Base-by-base conservation (phyloP, 2,888 invertebrate genomes). In the Pandemis corylana region DNA sequence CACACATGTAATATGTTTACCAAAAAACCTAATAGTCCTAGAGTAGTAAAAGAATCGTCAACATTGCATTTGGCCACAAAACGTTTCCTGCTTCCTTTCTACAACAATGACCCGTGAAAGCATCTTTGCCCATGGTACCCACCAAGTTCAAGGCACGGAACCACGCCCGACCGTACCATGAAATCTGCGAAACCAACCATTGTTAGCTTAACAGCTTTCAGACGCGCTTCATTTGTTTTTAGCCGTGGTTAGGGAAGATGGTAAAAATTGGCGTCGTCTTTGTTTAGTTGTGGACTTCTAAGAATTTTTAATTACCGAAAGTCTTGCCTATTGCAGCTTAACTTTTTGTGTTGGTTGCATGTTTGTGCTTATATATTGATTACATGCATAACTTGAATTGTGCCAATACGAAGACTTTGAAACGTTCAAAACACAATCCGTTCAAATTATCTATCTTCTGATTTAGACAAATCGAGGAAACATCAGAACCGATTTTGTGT, bases 131-230 rank as follows among this genome's bases (percentile, higher is more conserved):
- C 62, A 68, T 62, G 71, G 28, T 51, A 63, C 66, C 68, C 28
- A 70, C 68, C 74, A 79, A 78, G 80, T 80, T 79, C 78, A 78
- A 77, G 79, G 77, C 51, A 41, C 78, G 79, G 78, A 77, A 77
- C 72, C 76, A 61, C 61, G 76, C 76, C 36, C 70, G 62, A 71
- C 70, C 59, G 69, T 59, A 68, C 78, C 78, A 68, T 78, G 78
- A 80, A 80, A 78, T 81, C 65, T 70, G 78, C 79, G 68, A 64
- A 64, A 74, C 72, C 71, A 71, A 69, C 66, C 76, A 78, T 80
- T 81, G 79, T 78, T 78, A 71, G 63, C 59, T 77, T 70, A 78
- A 71, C 42, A 70, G 62, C 66, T 68, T 59, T 71, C 74, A 28
- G 76, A 56, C 42, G 67, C 66, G 77, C 75, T 76, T 77, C 76